phyloP scores from a whole-genome alignment of 2,888 invertebrate genomes.

The Diaprepes abbreviatus region DNA sequence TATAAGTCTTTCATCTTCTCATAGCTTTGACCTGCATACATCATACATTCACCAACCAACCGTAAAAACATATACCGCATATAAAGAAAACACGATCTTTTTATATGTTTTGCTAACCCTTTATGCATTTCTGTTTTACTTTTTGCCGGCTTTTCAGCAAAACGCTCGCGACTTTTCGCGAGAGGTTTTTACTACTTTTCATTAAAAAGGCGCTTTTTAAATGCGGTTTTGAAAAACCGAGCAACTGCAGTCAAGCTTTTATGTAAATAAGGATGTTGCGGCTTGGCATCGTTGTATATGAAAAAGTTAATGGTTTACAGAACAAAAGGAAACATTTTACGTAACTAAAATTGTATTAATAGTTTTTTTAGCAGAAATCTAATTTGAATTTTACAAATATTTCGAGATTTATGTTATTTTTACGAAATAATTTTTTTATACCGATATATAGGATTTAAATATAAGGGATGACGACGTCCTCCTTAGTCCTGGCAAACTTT shows the following conservation, averaged over 20 bases:
- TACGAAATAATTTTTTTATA: too few relatives aligned
- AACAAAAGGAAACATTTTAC: not conserved
- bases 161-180: not conserved
- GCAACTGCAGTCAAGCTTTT: conserved; percentile 4
- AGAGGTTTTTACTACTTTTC: not conserved
- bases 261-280: not conserved
- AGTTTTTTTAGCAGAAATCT: too few relatives aligned
- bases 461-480: too few relatives aligned
- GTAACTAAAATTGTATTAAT: not conserved
- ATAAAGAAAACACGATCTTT: conserved; percentile 3
- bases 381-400: too few relatives aligned
- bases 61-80: not conserved
- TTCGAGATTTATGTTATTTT: too few relatives aligned
- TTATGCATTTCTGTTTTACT: not conserved
- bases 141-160: not conserved
- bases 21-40: not conserved
- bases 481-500: too few relatives aligned
- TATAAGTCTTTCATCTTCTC: not conserved
- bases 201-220: conserved; percentile 9
- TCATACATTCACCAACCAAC: not conserved
- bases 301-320: not conserved
- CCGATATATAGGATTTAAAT: too few relatives aligned
- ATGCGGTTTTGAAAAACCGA: conserved; percentile 5
- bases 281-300: not conserved
- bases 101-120: not conserved